These are phyloP conservation scores for Cryptotis parvus DNA, from an alignment of 2,113 vertebrate genomes.

Conservation along the genomic window DNA sequence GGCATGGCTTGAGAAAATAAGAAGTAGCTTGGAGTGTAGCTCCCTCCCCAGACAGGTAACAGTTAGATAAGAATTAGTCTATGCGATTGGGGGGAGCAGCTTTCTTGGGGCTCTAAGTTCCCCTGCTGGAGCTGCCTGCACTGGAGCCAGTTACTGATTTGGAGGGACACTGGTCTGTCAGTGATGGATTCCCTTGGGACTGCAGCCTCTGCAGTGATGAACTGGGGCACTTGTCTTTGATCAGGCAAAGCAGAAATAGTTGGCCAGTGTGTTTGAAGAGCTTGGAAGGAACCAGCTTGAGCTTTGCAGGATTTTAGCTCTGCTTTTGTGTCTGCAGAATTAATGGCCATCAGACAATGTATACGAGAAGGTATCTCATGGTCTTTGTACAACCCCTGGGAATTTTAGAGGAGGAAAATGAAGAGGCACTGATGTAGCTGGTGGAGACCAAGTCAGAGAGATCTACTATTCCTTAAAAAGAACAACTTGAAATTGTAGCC, in stretches of 20 bases:
- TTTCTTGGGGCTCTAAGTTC: neutral
- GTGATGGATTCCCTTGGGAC: fast-evolving
- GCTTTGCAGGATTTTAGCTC: conserved; percentile 47
- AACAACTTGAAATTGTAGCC: neutral
- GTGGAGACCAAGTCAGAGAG: neutral
- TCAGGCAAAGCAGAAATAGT: neutral
- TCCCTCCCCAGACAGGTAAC: neutral
- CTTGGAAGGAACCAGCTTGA: neutral
- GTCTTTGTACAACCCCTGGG: conserved; percentile 15
- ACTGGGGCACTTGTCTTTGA: neutral
- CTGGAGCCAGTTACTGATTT: neutral
- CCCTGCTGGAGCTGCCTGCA: neutral
- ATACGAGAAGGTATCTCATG: neutral
- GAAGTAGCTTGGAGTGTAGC: neutral
- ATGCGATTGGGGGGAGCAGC: neutral
- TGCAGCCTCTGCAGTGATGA: neutral
- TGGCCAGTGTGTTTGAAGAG: neutral
- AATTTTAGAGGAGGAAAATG: conserved; percentile 22
- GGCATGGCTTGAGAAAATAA: neutral
- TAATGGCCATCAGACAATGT: conserved; percentile 26
- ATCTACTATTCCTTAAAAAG: neutral
- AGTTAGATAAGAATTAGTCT: neutral
- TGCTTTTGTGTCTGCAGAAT: conserved; percentile 55
- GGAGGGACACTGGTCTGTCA: neutral
- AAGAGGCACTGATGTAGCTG: fast-evolving